phyloP scores from a whole-genome alignment of 2,113 vertebrate species.

The Vulpes lagopus region DNA sequence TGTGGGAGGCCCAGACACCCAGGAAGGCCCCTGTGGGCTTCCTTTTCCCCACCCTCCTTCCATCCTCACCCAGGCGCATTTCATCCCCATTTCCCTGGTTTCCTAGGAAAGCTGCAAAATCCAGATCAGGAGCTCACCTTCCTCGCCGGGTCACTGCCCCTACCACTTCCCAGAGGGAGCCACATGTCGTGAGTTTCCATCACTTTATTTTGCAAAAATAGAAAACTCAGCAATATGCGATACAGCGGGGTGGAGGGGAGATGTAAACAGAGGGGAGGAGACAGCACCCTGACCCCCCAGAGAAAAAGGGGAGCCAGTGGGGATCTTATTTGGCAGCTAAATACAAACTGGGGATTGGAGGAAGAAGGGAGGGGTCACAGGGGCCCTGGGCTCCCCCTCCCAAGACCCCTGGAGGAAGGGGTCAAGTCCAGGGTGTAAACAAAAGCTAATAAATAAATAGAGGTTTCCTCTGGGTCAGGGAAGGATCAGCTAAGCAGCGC shows the following conservation, averaged over 20 bases:
- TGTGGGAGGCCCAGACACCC: not conserved
- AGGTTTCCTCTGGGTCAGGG: conserved; percentile 79
- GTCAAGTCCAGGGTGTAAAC: conserved; percentile 83
- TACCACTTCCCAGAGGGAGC: not conserved
- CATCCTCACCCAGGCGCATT: not conserved
- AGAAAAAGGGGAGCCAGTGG: conserved; percentile 78
- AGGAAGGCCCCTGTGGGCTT: too few relatives aligned
- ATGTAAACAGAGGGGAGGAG: conserved; percentile 84
- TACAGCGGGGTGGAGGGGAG: conserved; percentile 76
- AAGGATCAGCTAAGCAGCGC: conserved; percentile 78
- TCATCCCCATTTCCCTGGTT: not conserved
- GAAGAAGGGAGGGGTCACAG: conserved; percentile 66
- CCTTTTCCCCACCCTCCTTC: not conserved
- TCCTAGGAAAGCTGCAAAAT: not conserved
- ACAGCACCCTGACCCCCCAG: conserved; percentile 83
- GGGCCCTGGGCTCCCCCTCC: conserved; percentile 81
- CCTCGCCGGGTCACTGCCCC: not conserved
- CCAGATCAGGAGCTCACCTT: not conserved
- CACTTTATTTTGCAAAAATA: conserved; percentile 87
- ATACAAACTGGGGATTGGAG: conserved; percentile 79
- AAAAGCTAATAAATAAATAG: conserved; percentile 87
- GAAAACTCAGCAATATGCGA: conserved; percentile 85
- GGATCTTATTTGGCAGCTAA: conserved; percentile 85
- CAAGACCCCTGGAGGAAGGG: conserved; percentile 79
- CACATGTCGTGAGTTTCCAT: conserved; percentile 79